Evolutionary conservation across 2,888 invertebrate species (phyloP).

Genomic region (Anarsia innoxiella): DNA sequence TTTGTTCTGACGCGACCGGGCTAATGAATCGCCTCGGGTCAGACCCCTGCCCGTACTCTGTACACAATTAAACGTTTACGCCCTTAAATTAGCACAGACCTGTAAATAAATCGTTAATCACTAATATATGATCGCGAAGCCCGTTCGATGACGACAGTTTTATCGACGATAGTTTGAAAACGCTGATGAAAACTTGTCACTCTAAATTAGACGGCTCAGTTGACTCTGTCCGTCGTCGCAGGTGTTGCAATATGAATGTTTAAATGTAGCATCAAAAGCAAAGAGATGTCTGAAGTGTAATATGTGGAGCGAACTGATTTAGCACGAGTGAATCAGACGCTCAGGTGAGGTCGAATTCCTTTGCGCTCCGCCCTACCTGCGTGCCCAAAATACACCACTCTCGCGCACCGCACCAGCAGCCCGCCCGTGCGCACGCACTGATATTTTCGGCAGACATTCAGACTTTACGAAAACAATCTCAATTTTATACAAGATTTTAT

Average conservation of each 20-base stretch:
- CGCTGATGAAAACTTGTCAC: background rate
- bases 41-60: conserved; percentile 59
- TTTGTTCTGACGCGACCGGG: conserved; percentile 68
- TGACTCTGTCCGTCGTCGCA: conserved; percentile 13
- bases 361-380: conserved; percentile 62
- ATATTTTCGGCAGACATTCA: conserved; percentile 44
- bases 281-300: conserved; percentile 44
- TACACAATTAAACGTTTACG: conserved; percentile 61
- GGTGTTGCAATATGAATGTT: conserved; percentile 22
- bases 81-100: conserved; percentile 54
- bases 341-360: conserved; percentile 74
- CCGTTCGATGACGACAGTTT: conserved; percentile 25
- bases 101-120: conserved; percentile 67
- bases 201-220: background rate
- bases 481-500: too few relatives aligned
- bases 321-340: conserved; percentile 66
- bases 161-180: conserved; percentile 15
- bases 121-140: conserved; percentile 35
- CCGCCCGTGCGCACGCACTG: conserved; percentile 31
- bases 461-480: conserved; percentile 33
- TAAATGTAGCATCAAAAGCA: conserved; percentile 36
- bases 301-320: conserved; percentile 63
- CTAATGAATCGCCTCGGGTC: conserved; percentile 71
- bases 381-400: conserved; percentile 62
- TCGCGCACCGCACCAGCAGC: conserved; percentile 37